Evolutionary conservation across 1,140 invertebrate species (phyloP).

Genomic region (Lordiphosa collinella): DNA sequence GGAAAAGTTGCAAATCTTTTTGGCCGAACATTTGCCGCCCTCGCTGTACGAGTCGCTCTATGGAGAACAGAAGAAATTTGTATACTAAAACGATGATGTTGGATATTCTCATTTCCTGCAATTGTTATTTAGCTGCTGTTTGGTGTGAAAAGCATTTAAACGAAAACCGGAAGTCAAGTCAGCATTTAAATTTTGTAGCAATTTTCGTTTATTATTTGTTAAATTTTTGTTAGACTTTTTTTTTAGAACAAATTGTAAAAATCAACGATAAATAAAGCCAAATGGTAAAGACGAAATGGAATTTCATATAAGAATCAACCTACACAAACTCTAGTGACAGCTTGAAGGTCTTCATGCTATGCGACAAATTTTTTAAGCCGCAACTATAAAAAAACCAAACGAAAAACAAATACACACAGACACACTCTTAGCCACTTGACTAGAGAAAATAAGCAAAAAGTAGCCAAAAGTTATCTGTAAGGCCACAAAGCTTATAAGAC

Average conservation of each 20-base stretch:
- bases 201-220: slow-evolving; percentile 19
- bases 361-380: too few relatives aligned
- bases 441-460: too few relatives aligned
- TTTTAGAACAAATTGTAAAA: slow-evolving; percentile 70
- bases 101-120: slow-evolving; percentile 3
- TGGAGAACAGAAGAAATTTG: slow-evolving; percentile 70
- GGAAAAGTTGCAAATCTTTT: slow-evolving; percentile 88
- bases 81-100: slow-evolving; percentile 36
- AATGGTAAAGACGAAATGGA: slow-evolving; percentile 31
- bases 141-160: slow-evolving; percentile 49
- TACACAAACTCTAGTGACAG: too few relatives aligned
- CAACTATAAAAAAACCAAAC: too few relatives aligned
- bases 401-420: too few relatives aligned
- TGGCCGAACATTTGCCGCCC: slow-evolving; percentile 88
- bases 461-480: too few relatives aligned
- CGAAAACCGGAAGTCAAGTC: slow-evolving; percentile 43
- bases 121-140: slow-evolving; percentile 37
- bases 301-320: background rate
- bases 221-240: slow-evolving; percentile 17
- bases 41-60: slow-evolving; percentile 86
- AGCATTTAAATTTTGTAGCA: slow-evolving; percentile 41
- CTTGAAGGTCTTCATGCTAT: too few relatives aligned
- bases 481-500: too few relatives aligned
- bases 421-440: too few relatives aligned
- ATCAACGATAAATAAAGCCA: slow-evolving; percentile 57